phyloP scores from a whole-genome alignment of 2,888 invertebrate species.

The Onchidella celtica region DNA sequence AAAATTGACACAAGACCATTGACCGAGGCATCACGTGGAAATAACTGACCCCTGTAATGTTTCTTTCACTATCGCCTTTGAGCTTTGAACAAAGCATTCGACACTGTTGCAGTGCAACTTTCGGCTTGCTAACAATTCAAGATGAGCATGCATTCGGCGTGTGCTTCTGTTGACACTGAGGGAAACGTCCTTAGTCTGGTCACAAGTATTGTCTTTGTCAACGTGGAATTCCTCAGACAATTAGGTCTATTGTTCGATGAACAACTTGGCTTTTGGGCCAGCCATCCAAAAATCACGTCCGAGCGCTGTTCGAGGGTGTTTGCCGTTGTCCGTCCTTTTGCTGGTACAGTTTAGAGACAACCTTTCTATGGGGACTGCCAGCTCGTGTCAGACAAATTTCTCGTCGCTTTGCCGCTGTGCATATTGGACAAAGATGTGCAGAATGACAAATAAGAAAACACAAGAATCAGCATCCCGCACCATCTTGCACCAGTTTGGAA shows the following conservation, averaged over 20 bases:
- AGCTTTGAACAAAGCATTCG: neutral
- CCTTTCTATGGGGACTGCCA: constrained; percentile 18
- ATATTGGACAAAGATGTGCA: constrained; percentile 2
- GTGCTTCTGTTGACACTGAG: constrained; percentile 25
- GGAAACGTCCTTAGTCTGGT: constrained; percentile 6
- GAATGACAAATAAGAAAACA: constrained; percentile 13
- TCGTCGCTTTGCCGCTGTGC: constrained; percentile 18
- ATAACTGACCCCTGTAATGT: constrained; percentile 17
- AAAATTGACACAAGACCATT: neutral
- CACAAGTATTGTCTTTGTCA: constrained; percentile 37
- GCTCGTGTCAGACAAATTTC: constrained; percentile 26
- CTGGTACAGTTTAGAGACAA: neutral
- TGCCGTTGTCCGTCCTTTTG: neutral
- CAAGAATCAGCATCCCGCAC: no score
- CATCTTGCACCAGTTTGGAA: no score
- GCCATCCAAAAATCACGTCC: constrained; percentile 31
- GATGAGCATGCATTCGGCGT: constrained; percentile 21
- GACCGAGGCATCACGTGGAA: neutral
- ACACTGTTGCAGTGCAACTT: neutral
- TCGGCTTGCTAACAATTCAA: neutral
- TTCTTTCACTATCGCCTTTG: neutral
- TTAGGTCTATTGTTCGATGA: constrained; percentile 27
- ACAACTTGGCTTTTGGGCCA: constrained; percentile 20
- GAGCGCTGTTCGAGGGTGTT: neutral
- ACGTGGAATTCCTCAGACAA: constrained; percentile 29